phyloP scores from a whole-genome alignment of 2,888 invertebrate species.

The Erebia ligea region DNA sequence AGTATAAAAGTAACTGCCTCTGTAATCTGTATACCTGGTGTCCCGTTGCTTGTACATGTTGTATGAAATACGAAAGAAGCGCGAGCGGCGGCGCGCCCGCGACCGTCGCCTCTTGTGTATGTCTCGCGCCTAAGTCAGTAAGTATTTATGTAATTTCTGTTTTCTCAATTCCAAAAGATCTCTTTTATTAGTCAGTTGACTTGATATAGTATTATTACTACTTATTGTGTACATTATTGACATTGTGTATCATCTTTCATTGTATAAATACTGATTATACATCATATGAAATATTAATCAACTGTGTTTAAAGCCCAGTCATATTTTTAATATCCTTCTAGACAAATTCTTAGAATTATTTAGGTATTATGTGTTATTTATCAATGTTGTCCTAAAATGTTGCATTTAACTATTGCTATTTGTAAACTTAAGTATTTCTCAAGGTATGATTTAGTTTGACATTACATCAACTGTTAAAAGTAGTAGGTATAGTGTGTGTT shows the following conservation, averaged over 20 bases:
- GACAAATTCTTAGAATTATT: background rate
- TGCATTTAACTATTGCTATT: slow-evolving; percentile 39
- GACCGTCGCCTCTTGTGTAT: too few relatives aligned
- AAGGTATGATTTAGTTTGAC: slow-evolving; percentile 16
- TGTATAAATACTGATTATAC: too few relatives aligned
- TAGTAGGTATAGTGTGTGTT: too few relatives aligned
- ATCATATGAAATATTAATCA: background rate
- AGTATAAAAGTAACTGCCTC: too few relatives aligned
- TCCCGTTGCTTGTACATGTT: too few relatives aligned
- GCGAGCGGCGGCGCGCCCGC: too few relatives aligned
- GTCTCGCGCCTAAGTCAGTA: too few relatives aligned
- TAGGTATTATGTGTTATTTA: slow-evolving; percentile 33
- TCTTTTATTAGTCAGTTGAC: slow-evolving; percentile 33
- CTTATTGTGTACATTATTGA: background rate
- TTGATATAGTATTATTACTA: slow-evolving; percentile 21
- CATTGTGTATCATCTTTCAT: background rate
- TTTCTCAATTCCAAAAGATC: slow-evolving; percentile 24
- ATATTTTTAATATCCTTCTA: too few relatives aligned
- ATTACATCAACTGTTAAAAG: background rate
- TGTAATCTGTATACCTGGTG: too few relatives aligned
- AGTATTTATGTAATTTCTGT: background rate
- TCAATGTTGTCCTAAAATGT: slow-evolving; percentile 38
- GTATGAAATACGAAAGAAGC: too few relatives aligned
- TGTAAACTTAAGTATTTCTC: slow-evolving; percentile 18
- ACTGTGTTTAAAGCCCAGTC: background rate